Evolutionary conservation across 2,113 vertebrate genomes (phyloP), one percentile per base, ranked within the genome.

Genomic region (Pipa parva): DNA sequence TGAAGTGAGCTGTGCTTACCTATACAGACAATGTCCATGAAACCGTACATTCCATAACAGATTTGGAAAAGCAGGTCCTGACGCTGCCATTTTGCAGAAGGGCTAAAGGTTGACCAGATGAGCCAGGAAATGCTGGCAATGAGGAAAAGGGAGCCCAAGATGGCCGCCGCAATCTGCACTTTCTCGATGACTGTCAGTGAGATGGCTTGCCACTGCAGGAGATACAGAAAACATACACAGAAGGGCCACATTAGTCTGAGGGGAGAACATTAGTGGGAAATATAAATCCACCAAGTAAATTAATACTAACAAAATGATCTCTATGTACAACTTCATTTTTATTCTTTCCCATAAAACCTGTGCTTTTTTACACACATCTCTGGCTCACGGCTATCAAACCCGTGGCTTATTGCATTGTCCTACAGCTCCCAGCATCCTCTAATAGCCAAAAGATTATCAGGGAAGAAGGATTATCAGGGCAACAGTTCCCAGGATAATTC

Each of bases 31-130:
- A 99, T 90, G 62, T 99, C 97, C 97, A 99, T 99, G 88, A 99
- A 98, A 87, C 97, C 97, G 0, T 99, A 99, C 96, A 99, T 98
- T 81, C 95, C 95, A 8, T 99, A 99, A 87, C 97, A 99, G 89
- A 99, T 98, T 93, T 99, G 97, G 88, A 99, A 99, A 74, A 99
- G 97, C 79, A 99, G 92, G 84, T 99, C 97, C 81, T 98, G 97
- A 45, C 97, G 91, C 79, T 99, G 97, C 97, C 97, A 99, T 72
- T 93, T 97, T 60, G 97, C 97, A 0, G 95, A 98, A 17, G 97
- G 96, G 79, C 97, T 99, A 84, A 98, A 92, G 56, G 95, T 98
- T 0, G 97, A 99, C 97, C 97, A 99, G 80, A 98, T 94, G 82
- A 99, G 88, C 97, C 97, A 99, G 70, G 96, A 98, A 81, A 99